Evolutionary conservation across 2,888 invertebrate genomes (phyloP).

Genomic region (Acanthosepion pharaonis): DNA sequence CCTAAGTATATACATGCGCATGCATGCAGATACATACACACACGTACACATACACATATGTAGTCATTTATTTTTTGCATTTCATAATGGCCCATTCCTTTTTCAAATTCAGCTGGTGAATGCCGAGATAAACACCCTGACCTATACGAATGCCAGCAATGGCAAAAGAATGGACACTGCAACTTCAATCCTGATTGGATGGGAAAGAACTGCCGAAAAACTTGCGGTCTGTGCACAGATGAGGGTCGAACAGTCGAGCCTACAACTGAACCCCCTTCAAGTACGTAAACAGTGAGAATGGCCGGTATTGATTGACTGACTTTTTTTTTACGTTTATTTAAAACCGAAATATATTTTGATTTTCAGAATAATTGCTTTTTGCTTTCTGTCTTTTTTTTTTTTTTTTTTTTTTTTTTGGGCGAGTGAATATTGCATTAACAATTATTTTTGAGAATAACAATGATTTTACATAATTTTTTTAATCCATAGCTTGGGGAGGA

Average conservation of each 20-base stretch:
- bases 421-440: no score
- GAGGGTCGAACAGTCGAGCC: slow-evolving; percentile 35
- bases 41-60: background rate
- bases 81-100: background rate
- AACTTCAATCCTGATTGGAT: slow-evolving; percentile 58
- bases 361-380: no score
- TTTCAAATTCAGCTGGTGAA: slow-evolving; percentile 47
- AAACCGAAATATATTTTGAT: no score
- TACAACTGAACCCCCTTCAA: slow-evolving; percentile 33
- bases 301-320: no score
- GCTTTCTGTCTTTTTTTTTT: no score
- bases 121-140: slow-evolving; percentile 61
- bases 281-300: background rate
- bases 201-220: slow-evolving; percentile 56
- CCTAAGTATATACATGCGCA: background rate
- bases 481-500: no score
- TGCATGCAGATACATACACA: background rate
- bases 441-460: no score
- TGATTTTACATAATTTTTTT: no score
- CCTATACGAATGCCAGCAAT: slow-evolving; percentile 62
- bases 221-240: slow-evolving; percentile 55
- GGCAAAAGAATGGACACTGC: slow-evolving; percentile 60
- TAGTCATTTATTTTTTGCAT: background rate
- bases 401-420: no score
- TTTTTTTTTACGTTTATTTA: no score